A percentile compares a stretch with the other conserved stretches of the same genome.
phyloP scores from a whole-genome alignment of 2,888 invertebrate genomes.

The Nemotelus nigrinus region DNA sequence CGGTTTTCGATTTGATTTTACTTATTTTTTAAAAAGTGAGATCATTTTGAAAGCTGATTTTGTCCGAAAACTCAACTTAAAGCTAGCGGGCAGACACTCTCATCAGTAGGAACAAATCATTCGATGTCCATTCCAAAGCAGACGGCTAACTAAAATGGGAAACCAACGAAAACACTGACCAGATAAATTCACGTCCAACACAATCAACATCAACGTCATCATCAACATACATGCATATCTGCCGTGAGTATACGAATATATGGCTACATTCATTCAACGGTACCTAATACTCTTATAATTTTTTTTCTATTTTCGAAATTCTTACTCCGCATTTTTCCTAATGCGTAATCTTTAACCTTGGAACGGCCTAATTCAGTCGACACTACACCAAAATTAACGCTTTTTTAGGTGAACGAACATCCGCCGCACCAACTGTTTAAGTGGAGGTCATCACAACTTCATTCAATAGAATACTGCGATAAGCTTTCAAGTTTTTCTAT shows the following conservation, averaged over 20 bases:
- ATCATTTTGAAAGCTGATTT: slow-evolving; percentile 68
- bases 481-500: not conserved
- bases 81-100: not conserved
- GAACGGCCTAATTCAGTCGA: slow-evolving; percentile 18
- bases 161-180: not conserved
- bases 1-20: slow-evolving; percentile 67
- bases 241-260: not conserved
- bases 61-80: slow-evolving; percentile 56
- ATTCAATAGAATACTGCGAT: slow-evolving; percentile 1
- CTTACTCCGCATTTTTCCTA: slow-evolving; percentile 22
- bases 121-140: not conserved
- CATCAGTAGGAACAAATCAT: too few species aligned
- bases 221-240: not conserved
- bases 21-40: slow-evolving; percentile 66
- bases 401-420: slow-evolving; percentile 35
- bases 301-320: slow-evolving; percentile 33
- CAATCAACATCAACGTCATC: too few species aligned
- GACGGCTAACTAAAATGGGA: not conserved
- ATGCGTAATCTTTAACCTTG: slow-evolving; percentile 37
- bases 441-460: slow-evolving; percentile 36
- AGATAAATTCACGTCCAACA: not conserved
- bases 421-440: slow-evolving; percentile 22
- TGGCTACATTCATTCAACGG: not conserved
- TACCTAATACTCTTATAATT: not conserved
- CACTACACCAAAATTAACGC: slow-evolving; percentile 31